Evolutionary conservation across 2,888 invertebrate genomes (phyloP).

Genomic region (Caenorhabditis wallacei): DNA sequence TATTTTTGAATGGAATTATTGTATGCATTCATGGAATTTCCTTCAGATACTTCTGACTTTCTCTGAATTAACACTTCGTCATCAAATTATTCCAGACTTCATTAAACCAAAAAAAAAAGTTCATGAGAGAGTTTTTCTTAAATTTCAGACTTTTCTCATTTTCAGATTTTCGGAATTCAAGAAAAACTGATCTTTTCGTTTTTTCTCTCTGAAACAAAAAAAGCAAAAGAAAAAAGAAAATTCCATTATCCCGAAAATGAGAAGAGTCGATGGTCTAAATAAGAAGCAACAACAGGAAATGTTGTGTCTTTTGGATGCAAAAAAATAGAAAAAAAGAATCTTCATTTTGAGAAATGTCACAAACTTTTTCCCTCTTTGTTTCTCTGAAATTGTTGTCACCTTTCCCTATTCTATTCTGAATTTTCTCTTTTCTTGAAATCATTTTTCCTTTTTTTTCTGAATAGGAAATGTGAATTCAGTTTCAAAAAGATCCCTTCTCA

Average conservation of each 20-base stretch:
- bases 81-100: neutral
- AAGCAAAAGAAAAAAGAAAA: conserved; percentile 13
- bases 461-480: neutral
- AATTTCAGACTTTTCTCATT: neutral
- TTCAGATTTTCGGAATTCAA: neutral
- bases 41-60: too few relatives aligned
- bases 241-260: conserved; percentile 43
- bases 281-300: conserved; percentile 47
- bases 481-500: conserved; percentile 16
- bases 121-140: neutral
- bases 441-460: conserved; percentile 3
- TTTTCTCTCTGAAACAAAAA: conserved; percentile 2
- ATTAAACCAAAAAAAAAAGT: neutral
- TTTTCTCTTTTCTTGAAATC: conserved; percentile 1
- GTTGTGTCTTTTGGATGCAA: conserved; percentile 21
- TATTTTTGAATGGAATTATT: too few relatives aligned
- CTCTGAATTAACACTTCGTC: neutral
- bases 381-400: conserved; percentile 37
- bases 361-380: conserved; percentile 1
- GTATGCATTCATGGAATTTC: too few relatives aligned
- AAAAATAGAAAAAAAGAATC: neutral
- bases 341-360: conserved; percentile 25
- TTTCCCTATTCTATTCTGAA: neutral
- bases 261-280: conserved; percentile 24
- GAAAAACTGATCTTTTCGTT: neutral